Conservation (phyloP, 2,113 vertebrate species). For the Hippocampus guttulatus region DNA sequence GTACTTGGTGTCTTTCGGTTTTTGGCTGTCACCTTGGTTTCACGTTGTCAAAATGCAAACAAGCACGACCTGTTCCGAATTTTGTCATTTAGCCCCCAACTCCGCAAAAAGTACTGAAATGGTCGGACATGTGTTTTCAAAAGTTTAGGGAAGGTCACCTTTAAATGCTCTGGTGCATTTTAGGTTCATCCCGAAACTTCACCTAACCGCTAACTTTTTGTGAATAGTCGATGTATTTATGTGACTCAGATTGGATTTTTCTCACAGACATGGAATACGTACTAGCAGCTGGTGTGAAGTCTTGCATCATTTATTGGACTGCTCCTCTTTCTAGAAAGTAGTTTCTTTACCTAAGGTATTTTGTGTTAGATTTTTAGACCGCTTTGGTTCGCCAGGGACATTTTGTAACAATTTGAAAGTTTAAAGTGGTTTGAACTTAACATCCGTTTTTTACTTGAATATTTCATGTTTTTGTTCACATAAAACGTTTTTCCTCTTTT, state of each 20-base stretch:
- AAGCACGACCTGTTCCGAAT: too few species aligned
- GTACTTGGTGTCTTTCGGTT: too few species aligned
- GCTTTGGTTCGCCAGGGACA: conserved; percentile 31
- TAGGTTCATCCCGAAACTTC: not conserved
- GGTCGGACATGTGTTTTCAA: too few species aligned
- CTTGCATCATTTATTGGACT: conserved; percentile 44
- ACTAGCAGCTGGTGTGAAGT: conserved; percentile 37
- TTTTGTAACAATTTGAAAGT: conserved; percentile 28
- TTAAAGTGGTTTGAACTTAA: conserved; percentile 52
- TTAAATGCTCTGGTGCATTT: not conserved
- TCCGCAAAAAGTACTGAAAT: too few species aligned
- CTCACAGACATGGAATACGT: conserved; percentile 51
- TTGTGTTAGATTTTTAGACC: conserved; percentile 42
- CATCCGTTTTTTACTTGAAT: conserved; percentile 78
- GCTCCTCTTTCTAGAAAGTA: conserved; percentile 39
- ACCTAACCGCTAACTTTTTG: conserved; percentile 38
- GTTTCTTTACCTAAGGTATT: conserved; percentile 31
- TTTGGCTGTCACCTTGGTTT: too few species aligned
- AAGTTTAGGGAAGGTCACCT: too few species aligned
- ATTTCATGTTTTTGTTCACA: conserved; percentile 53
- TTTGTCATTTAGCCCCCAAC: too few species aligned
- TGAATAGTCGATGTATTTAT: conserved; percentile 38
- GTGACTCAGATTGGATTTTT: conserved; percentile 59
- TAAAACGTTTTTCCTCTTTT: conserved; percentile 34
- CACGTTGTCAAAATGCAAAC: too few species aligned